phyloP scores from a whole-genome alignment of 2,797 vertebrate genomes.

The Onychomys arenicola region DNA sequence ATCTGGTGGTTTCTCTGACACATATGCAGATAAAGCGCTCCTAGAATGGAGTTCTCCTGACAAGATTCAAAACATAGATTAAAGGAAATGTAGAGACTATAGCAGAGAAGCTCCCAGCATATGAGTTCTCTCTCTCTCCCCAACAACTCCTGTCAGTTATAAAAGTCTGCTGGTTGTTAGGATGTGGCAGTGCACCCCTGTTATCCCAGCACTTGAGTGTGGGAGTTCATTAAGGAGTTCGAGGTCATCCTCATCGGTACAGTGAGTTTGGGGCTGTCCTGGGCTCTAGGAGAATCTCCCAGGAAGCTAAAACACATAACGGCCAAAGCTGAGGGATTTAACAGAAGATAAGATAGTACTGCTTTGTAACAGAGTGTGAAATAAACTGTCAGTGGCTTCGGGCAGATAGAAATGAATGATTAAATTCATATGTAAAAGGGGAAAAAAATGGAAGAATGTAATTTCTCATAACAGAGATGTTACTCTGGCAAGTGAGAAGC shows the following conservation, averaged over 20 bases:
- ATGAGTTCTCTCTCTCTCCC: background rate
- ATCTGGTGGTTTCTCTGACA: constrained; percentile 49
- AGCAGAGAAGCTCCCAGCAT: background rate
- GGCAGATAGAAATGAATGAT: background rate
- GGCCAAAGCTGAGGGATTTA: background rate
- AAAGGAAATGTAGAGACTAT: constrained; percentile 23
- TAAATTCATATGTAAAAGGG: background rate
- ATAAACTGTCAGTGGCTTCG: background rate
- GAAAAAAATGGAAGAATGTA: background rate
- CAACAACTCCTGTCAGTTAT: background rate
- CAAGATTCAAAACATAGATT: background rate
- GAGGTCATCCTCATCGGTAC: background rate
- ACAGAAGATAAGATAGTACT: background rate
- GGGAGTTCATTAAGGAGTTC: background rate
- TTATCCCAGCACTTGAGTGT: background rate
- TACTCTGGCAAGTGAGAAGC: background rate
- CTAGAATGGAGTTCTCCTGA: constrained; percentile 52
- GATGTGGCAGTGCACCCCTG: background rate
- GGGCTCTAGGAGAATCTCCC: background rate
- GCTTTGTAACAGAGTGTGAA: background rate
- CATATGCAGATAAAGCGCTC: constrained; percentile 29
- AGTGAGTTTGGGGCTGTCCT: background rate
- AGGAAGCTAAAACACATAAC: background rate
- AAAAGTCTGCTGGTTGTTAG: background rate
- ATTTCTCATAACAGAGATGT: background rate